Base-by-base conservation (phyloP, 2,113 vertebrate species). In the Silurus asotus region DNA sequence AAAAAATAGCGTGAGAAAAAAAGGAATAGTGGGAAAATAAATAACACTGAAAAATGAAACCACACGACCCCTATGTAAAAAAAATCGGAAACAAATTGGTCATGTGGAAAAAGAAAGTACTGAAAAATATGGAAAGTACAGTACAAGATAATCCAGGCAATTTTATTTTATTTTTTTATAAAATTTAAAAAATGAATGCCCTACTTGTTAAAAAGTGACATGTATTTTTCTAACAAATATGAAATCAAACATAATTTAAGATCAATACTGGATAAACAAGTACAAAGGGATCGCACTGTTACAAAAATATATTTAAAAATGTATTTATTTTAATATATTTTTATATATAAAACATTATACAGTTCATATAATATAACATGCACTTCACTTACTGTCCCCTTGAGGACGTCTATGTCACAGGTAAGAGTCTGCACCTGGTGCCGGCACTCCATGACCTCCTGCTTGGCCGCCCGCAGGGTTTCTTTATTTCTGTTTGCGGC, bases 391-490 rank as follows among this genome's bases (percentile, higher is more conserved):
- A 99, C 97, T 0, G 96, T 96, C 94, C 98, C 96, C 93, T 98
- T 99, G 17, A 99, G 96, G 0, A 97, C 94, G 88, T 99, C 97
- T 86, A 98, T 95, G 84, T 99, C 98, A 0, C 97, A 98, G 92
- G 97, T 99, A 64, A 99, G 97, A 1, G 95, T 92, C 93, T 99
- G 98, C 87, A 99, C 96, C 93, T 99, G 97, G n/a, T 97, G 94
- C 84, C 97, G 96, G 90, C 97, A 98, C 37, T 99, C 98, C 6
- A 95, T 97, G 0, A 96, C 94, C 84, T 99, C 98, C 93, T 99
- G 97, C 89, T 97, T 99, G 55, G 96, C 96, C 90, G 96, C 90
- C 89, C 97, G 96, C 90, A 99, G 89, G 83, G 96, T 96, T 0
- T 99, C 97, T 0, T 93, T 98, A 91, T 98, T 98, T 86, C 96